Percentiles rank a stretch among this genome's conserved stretches.
Conservation (phyloP, 2,113 vertebrate species). For the Damaliscus lunatus region DNA sequence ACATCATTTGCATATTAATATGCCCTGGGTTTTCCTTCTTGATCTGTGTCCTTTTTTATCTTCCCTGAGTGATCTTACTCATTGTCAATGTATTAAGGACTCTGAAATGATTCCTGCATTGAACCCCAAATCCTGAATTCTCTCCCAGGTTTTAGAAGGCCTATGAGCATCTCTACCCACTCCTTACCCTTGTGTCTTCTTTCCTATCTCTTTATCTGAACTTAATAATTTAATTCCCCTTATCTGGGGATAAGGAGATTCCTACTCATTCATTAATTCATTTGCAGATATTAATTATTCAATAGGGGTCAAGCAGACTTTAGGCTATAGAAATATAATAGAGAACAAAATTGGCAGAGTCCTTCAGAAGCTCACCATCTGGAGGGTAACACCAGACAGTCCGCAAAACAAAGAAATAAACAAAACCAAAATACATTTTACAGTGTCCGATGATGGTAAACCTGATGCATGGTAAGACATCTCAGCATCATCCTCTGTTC, state of each 20-base stretch:
- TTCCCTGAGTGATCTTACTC: neutral
- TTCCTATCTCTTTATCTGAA: neutral
- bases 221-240: neutral
- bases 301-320: neutral
- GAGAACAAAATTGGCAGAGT: neutral
- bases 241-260: neutral
- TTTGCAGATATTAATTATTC: neutral
- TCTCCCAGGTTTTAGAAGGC: neutral
- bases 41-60: neutral
- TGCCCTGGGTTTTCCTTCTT: neutral
- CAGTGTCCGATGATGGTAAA: neutral
- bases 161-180: neutral
- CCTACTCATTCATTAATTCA: neutral
- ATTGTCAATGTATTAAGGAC: neutral
- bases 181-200: neutral
- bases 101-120: neutral
- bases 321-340: neutral
- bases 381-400: no score
- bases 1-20: rapidly evolving
- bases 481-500: neutral
- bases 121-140: neutral
- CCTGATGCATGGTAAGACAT: rapidly evolving
- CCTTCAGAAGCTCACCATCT: neutral
- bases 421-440: neutral
- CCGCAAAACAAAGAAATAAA: neutral